Percentiles rank a stretch among this genome's conserved stretches.
Conservation (phyloP, 2,113 vertebrate genomes). For the Ascaphus truei region DNA sequence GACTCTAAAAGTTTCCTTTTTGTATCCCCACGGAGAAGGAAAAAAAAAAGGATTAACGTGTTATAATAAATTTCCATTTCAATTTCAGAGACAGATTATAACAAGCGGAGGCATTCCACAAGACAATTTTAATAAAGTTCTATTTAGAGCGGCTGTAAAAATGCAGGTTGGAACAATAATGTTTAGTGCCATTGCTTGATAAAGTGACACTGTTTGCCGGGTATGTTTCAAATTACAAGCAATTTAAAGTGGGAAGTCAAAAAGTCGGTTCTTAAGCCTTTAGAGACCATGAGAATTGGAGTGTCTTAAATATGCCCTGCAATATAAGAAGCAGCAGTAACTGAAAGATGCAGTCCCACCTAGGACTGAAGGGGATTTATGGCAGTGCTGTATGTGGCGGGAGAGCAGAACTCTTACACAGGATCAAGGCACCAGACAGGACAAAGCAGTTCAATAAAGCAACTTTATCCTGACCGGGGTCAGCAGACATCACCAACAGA, state of each 20-base stretch:
- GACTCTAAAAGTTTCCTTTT: slow-evolving; percentile 20
- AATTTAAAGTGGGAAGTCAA: slow-evolving; percentile 71
- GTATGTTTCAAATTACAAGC: slow-evolving; percentile 73
- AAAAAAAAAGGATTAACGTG: slow-evolving; percentile 17
- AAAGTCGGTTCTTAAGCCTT: slow-evolving; percentile 66
- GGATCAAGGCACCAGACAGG: too few species aligned
- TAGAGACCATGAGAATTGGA: slow-evolving; percentile 64
- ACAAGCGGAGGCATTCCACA: slow-evolving; percentile 69
- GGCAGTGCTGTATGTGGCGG: background rate
- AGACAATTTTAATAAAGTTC: slow-evolving; percentile 74
- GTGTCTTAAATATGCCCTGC: slow-evolving; percentile 54
- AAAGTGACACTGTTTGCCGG: slow-evolving; percentile 72
- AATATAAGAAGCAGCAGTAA: slow-evolving; percentile 32
- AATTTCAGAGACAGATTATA: slow-evolving; percentile 57
- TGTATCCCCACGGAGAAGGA: too few species aligned
- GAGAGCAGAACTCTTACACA: too few species aligned
- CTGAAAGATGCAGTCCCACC: slow-evolving; percentile 23
- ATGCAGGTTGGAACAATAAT: slow-evolving; percentile 70
- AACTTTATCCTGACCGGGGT: too few species aligned
- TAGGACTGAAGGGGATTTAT: slow-evolving; percentile 23
- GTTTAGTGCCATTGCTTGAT: slow-evolving; percentile 70
- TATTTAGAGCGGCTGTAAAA: slow-evolving; percentile 67
- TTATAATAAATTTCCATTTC: slow-evolving; percentile 62
- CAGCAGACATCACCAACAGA: too few species aligned
- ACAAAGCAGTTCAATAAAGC: too few species aligned